Evolutionary conservation across 2,113 vertebrate species (phyloP).

Genomic region (Ceyx melanurus): DNA sequence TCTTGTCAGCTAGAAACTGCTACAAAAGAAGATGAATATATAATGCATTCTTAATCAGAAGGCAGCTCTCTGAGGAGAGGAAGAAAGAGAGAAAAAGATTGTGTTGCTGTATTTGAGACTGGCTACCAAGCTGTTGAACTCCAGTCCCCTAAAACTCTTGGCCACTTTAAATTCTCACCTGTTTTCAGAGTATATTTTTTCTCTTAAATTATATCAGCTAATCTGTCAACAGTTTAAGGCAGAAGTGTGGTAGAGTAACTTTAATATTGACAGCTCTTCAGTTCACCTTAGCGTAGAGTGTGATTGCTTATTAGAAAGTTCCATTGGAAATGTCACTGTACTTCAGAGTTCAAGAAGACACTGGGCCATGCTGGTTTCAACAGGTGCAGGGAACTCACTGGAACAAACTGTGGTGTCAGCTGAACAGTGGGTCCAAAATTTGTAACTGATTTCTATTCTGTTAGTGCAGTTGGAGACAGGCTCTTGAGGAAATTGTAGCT

Average conservation of each 20-base stretch:
- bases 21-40: background rate
- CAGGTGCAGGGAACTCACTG: background rate
- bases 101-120: background rate
- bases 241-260: background rate
- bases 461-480: background rate
- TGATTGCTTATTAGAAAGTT: background rate
- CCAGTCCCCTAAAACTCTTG: background rate
- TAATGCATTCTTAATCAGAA: background rate
- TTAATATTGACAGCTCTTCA: background rate
- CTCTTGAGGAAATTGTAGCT: background rate
- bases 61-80: background rate
- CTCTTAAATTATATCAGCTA: background rate
- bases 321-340: background rate
- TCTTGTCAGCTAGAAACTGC: background rate
- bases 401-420: background rate
- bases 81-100: background rate
- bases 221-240: background rate
- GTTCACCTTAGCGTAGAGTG: background rate
- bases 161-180: background rate
- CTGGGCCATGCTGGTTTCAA: background rate
- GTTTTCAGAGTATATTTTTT: background rate
- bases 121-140: background rate
- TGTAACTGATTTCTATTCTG: background rate
- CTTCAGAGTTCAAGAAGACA: background rate
- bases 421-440: background rate